phyloP scores from a whole-genome alignment of 2,113 vertebrate species.

The Actenoides hombroni region DNA sequence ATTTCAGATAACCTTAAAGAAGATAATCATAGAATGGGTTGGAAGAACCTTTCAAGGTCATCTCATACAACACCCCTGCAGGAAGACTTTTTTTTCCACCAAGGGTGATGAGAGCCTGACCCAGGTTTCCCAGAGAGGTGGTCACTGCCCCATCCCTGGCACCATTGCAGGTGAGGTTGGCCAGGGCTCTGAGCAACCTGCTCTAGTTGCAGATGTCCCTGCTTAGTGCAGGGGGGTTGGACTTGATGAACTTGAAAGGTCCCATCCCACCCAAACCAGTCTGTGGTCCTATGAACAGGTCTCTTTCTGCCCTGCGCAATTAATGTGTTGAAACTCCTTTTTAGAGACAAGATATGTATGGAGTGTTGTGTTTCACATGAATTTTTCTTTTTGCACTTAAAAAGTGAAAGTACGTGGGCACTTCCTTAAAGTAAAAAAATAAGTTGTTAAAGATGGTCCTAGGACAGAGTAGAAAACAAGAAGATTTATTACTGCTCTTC shows the following conservation, averaged over 20 bases:
- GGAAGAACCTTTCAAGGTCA: too few species aligned
- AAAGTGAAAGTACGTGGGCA: not conserved
- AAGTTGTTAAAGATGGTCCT: not conserved
- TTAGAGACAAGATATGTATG: not conserved
- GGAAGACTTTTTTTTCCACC: too few species aligned
- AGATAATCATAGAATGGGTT: too few species aligned
- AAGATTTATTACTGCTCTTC: not conserved
- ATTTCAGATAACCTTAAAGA: not conserved
- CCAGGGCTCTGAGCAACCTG: too few species aligned
- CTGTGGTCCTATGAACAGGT: not conserved
- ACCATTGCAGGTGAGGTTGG: too few species aligned
- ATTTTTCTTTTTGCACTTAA: not conserved
- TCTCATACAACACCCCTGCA: too few species aligned
- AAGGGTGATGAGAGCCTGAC: too few species aligned
- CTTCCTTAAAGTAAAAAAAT: not conserved
- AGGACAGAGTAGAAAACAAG: not conserved
- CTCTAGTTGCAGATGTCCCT: too few species aligned
- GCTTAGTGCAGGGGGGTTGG: too few species aligned
- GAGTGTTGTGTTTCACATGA: rapidly evolving
- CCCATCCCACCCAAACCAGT: not conserved
- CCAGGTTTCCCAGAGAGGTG: too few species aligned
- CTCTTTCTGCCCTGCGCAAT: not conserved
- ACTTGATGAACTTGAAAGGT: too few species aligned
- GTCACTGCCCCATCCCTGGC: too few species aligned
- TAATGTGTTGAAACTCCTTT: not conserved